Evolutionary conservation across 2,113 vertebrate species (phyloP).

Genomic region (Parus major): DNA sequence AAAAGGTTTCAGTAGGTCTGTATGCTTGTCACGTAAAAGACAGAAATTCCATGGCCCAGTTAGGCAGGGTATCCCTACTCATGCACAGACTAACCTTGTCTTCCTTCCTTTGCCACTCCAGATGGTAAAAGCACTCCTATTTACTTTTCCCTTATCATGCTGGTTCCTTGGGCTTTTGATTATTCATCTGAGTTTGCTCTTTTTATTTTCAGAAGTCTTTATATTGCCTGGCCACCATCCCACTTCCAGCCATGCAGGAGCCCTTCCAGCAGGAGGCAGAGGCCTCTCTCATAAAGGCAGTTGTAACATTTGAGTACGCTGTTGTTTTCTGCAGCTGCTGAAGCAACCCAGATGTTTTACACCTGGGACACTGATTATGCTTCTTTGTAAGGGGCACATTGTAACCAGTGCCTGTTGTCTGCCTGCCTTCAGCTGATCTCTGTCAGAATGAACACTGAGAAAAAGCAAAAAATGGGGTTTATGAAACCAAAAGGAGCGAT

Average conservation of each 20-base stretch:
- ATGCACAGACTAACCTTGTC: neutral
- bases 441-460: neutral
- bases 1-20: neutral
- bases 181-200: neutral
- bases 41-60: neutral
- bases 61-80: neutral
- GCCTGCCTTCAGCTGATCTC: neutral
- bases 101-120: neutral
- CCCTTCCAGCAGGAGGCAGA: neutral
- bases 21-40: fast-evolving
- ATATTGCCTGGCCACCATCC: neutral
- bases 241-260: neutral
- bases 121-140: neutral
- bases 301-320: neutral
- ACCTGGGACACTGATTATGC: neutral
- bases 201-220: neutral
- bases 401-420: neutral
- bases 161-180: neutral
- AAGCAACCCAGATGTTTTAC: neutral
- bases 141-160: neutral
- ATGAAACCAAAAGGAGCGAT: neutral
- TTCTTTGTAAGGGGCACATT: neutral
- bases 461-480: neutral
- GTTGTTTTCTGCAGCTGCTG: neutral
- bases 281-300: neutral